A percentile compares a stretch with the other conserved stretches of the same genome.
Conservation (phyloP, 2,797 vertebrate species). For the Lagocephalus sceleratus region DNA sequence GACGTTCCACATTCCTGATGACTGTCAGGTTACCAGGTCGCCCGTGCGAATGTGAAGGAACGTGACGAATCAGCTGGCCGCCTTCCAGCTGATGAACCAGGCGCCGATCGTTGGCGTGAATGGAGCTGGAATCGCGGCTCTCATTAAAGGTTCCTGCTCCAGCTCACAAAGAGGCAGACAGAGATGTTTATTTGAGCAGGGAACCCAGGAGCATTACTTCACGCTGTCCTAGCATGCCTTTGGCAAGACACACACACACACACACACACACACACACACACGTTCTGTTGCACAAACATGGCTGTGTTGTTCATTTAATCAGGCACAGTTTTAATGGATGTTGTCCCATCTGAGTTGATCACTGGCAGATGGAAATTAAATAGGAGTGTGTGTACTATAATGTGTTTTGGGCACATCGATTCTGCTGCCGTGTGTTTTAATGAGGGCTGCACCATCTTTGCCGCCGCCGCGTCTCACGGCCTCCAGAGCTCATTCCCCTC, state of each 20-base stretch:
- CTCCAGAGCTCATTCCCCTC: conserved; percentile 23
- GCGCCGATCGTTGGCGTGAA: conserved; percentile 5
- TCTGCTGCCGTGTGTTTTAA: conserved; percentile 55
- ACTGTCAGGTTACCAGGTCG: conserved; percentile 3
- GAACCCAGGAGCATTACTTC: conserved; percentile 33
- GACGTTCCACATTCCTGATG: too few species aligned
- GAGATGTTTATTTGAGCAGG: conserved; percentile 38
- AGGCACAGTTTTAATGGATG: conserved; percentile 45
- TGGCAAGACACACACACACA: conserved; percentile 15
- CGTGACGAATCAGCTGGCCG: conserved; percentile 2
- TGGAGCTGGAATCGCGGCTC: not conserved
- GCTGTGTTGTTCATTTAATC: conserved; percentile 44
- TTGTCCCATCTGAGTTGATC: conserved; percentile 55
- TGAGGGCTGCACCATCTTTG: conserved; percentile 51
- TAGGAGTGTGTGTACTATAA: conserved; percentile 39
- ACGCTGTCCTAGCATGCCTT: conserved; percentile 16
- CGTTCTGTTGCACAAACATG: conserved; percentile 17
- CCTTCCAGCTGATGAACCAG: conserved; percentile 1
- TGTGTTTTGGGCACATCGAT: conserved; percentile 42
- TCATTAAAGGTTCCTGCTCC: conserved; percentile 5
- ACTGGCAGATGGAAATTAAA: conserved; percentile 50
- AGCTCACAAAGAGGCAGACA: conserved; percentile 28
- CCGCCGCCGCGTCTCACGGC: conserved; percentile 63
- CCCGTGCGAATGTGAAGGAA: conserved; percentile 7
- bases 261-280: conserved; percentile 16